Conservation (phyloP, 1,140 invertebrate species). For the Papilio polyxenes region DNA sequence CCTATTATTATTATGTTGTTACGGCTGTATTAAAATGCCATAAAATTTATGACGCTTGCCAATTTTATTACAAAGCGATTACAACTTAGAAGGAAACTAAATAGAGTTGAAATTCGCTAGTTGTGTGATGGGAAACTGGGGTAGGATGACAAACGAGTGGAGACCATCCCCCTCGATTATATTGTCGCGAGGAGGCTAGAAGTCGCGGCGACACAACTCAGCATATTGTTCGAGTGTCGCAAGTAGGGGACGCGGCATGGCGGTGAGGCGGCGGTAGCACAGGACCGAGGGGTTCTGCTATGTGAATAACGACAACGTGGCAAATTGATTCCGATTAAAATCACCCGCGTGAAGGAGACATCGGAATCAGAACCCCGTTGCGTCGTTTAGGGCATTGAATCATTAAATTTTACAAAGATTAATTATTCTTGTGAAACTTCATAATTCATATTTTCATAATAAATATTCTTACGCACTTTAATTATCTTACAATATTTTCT, state of each 20-base stretch:
- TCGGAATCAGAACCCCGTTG: slow-evolving; percentile 3
- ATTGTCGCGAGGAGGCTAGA: slow-evolving; percentile 65
- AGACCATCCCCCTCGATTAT: slow-evolving; percentile 73
- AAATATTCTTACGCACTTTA: too few relatives aligned
- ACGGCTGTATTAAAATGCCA: slow-evolving; percentile 78
- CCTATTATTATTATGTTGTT: slow-evolving; percentile 79
- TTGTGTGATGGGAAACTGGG: slow-evolving; percentile 43
- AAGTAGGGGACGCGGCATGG: slow-evolving; percentile 43
- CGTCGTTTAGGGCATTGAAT: not conserved
- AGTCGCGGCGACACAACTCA: slow-evolving; percentile 69
- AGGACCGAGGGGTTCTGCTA: slow-evolving; percentile 62
- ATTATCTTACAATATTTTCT: too few relatives aligned
- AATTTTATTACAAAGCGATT: slow-evolving; percentile 43
- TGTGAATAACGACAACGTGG: slow-evolving; percentile 61
- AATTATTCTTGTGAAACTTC: not conserved
- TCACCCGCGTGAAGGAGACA: slow-evolving; percentile 42
- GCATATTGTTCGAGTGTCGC: slow-evolving; percentile 70
- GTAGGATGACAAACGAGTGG: slow-evolving; percentile 71
- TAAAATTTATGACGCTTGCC: slow-evolving; percentile 79
- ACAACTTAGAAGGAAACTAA: slow-evolving; percentile 21
- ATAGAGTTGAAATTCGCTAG: slow-evolving; percentile 44
- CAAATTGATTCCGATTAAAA: slow-evolving; percentile 76
- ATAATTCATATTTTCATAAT: not conserved
- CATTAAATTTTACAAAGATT: not conserved
- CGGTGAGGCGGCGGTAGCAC: slow-evolving; percentile 11